Percentiles rank a stretch among this genome's conserved stretches.
phyloP scores from a whole-genome alignment of 2,888 invertebrate species.

The Pseudanteris insignis region DNA sequence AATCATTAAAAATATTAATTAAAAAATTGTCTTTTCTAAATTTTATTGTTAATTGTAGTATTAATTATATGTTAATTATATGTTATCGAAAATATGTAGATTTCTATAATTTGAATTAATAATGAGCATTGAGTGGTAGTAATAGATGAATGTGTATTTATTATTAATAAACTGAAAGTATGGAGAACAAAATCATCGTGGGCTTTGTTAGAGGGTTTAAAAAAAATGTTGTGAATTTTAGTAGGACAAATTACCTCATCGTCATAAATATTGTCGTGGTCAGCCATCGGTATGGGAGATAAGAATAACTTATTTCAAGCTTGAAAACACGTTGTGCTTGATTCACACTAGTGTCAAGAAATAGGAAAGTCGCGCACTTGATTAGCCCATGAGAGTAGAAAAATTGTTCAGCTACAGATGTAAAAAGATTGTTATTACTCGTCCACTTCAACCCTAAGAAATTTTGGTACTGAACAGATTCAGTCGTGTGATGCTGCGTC shows the following conservation, averaged over 20 bases:
- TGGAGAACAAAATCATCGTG: too few relatives aligned
- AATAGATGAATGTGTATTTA: too few relatives aligned
- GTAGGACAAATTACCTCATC: constrained; percentile 45
- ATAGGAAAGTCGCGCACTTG: constrained; percentile 8
- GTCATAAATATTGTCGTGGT: constrained; percentile 49
- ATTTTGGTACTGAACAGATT: constrained; percentile 45
- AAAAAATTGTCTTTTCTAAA: too few relatives aligned
- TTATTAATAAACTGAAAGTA: too few relatives aligned
- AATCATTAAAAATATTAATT: too few relatives aligned
- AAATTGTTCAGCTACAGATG: constrained; percentile 15
- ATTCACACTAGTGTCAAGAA: constrained; percentile 15
- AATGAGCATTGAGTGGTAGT: too few relatives aligned
- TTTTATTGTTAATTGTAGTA: too few relatives aligned
- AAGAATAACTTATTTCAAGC: constrained; percentile 9
- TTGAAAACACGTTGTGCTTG: constrained; percentile 9
- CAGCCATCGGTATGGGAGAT: constrained; percentile 42
- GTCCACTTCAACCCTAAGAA: constrained; percentile 36
- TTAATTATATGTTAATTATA: too few relatives aligned
- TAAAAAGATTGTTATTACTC: constrained; percentile 6
- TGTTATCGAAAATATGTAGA: too few relatives aligned
- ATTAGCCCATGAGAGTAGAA: constrained; percentile 32
- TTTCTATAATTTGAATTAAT: too few relatives aligned
- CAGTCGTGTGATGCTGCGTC: constrained; percentile 45
- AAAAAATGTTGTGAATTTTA: too few relatives aligned
- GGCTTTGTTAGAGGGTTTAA: too few relatives aligned